These are phyloP conservation scores for Cephus cinctus DNA, from an alignment of 1,140 invertebrate genomes.

Conservation along the genomic window DNA sequence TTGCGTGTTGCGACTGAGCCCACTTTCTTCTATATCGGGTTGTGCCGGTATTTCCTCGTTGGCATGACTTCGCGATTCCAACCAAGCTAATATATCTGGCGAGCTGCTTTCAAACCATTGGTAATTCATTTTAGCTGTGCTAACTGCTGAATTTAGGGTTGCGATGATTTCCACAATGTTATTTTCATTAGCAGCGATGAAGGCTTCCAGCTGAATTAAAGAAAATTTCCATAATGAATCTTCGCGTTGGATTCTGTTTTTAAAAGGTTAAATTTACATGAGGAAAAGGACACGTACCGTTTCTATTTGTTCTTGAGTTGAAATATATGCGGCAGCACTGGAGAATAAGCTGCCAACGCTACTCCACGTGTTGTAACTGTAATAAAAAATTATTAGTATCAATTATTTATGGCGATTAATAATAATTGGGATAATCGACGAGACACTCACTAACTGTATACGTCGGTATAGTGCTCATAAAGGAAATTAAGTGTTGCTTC, in stretches of 20 bases:
- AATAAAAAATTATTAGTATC: constrained; percentile 5
- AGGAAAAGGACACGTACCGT: constrained; percentile 25
- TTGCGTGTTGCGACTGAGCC: too few species aligned
- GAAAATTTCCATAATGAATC: background rate
- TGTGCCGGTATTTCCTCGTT: too few species aligned
- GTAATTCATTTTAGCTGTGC: constrained; percentile 16
- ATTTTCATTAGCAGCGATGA: background rate
- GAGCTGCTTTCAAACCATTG: constrained; percentile 18
- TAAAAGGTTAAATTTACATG: too few species aligned
- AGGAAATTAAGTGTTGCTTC: constrained; percentile 58
- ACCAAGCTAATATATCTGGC: background rate
- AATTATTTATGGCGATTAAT: background rate
- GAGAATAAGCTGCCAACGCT: constrained; percentile 23
- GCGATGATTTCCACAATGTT: background rate
- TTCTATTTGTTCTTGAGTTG: constrained; percentile 21
- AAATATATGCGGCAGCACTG: constrained; percentile 25
- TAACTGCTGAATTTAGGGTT: constrained; percentile 10
- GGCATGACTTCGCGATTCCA: background rate
- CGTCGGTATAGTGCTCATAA: constrained; percentile 46
- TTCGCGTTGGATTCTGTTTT: background rate
- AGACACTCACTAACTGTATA: constrained; percentile 53
- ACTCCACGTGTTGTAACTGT: constrained; percentile 33
- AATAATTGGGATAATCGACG: background rate
- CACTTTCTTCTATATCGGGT: too few species aligned
- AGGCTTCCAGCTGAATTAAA: constrained; percentile 15